phyloP scores from a whole-genome alignment of 2,797 vertebrate species.

The Crocidura indochinensis region DNA sequence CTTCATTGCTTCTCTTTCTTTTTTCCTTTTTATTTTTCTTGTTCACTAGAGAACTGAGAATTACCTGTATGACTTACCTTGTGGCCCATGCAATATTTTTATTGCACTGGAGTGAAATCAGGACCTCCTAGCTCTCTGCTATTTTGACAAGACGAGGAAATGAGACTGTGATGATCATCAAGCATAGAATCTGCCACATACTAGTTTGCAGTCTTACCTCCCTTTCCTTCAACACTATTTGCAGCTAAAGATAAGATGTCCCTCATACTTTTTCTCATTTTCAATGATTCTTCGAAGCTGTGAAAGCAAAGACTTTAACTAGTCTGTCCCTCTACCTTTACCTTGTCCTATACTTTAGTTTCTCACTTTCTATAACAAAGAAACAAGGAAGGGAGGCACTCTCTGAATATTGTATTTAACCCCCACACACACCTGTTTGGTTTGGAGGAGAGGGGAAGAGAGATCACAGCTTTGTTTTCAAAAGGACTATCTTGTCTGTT shows the following conservation, averaged over 20 bases:
- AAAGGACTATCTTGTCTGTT: background rate
- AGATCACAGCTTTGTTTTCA: constrained; percentile 8
- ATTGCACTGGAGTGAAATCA: background rate
- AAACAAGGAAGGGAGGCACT: too few relatives aligned
- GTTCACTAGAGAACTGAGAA: background rate
- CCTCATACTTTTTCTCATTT: background rate
- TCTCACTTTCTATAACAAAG: background rate
- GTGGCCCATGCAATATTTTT: background rate
- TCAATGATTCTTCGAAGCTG: background rate
- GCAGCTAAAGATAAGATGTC: background rate
- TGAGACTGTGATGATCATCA: background rate
- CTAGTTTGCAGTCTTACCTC: background rate
- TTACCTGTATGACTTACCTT: background rate
- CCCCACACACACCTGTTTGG: background rate
- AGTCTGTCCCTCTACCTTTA: background rate
- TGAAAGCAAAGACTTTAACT: background rate
- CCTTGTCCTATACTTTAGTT: background rate
- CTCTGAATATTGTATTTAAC: too few relatives aligned
- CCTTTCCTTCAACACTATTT: background rate
- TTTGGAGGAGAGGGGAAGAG: background rate
- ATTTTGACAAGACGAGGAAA: background rate
- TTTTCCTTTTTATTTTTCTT: background rate
- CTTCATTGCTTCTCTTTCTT: too few relatives aligned
- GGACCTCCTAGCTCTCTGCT: background rate
- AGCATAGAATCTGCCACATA: background rate